Conservation (phyloP, 2,888 invertebrate genomes). For the Anagyrus pseudococci region DNA sequence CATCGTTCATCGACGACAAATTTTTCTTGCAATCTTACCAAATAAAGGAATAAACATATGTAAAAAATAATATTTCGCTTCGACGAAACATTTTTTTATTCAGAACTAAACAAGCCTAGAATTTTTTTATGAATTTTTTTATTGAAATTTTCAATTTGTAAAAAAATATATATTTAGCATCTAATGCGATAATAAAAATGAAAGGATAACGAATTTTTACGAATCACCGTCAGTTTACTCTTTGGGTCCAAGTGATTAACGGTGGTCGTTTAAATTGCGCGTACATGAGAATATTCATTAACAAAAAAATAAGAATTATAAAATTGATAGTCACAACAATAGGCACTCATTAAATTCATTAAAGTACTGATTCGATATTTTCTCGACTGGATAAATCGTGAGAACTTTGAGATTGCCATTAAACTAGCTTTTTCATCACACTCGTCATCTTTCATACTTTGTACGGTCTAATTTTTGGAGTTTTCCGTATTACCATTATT, state of each 20-base stretch:
- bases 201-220: constrained; percentile 12
- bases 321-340: no score
- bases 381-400: constrained; percentile 22
- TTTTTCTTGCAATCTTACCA: constrained; percentile 28
- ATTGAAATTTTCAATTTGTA: constrained; percentile 14
- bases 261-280: constrained; percentile 21
- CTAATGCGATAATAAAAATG: background rate
- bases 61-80: constrained; percentile 4
- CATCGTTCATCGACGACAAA: constrained; percentile 16
- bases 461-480: constrained; percentile 28
- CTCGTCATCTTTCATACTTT: constrained; percentile 24
- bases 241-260: constrained; percentile 36
- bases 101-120: constrained; percentile 13
- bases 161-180: constrained; percentile 6
- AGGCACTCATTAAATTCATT: constrained; percentile 18
- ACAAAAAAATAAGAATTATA: no score
- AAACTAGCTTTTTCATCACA: constrained; percentile 38
- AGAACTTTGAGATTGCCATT: constrained; percentile 32
- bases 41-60: constrained; percentile 12
- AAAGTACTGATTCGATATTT: constrained; percentile 23
- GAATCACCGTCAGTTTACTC: constrained; percentile 31
- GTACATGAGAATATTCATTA: constrained; percentile 7
- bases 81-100: constrained; percentile 23
- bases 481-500: constrained; percentile 11
- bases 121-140: constrained; percentile 2